phyloP scores from a whole-genome alignment of 2,888 invertebrate species.

The Phortica okadai region DNA sequence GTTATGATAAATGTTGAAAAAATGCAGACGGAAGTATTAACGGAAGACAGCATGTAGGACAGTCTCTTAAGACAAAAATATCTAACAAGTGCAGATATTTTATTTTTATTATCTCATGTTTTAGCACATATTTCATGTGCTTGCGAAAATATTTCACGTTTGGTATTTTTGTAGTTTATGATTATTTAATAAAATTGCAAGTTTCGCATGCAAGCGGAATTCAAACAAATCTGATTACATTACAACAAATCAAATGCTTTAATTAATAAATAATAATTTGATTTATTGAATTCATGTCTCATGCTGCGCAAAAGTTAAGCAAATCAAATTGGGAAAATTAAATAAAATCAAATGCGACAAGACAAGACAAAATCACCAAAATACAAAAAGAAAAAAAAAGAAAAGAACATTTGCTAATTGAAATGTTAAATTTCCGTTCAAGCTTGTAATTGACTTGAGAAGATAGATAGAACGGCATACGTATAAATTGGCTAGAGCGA shows the following conservation, averaged over 20 bases:
- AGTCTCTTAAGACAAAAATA: too few relatives aligned
- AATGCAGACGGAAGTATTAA: not conserved
- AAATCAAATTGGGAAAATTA: constrained; percentile 20
- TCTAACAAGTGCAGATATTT: too few relatives aligned
- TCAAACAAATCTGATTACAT: not conserved
- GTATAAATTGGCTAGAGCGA: too few relatives aligned
- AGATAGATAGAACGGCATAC: not conserved
- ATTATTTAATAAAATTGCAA: too few relatives aligned
- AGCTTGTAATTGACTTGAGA: constrained; percentile 74
- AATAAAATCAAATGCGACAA: constrained; percentile 28
- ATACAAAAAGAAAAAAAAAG: not conserved
- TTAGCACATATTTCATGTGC: too few relatives aligned
- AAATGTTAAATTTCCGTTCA: constrained; percentile 76
- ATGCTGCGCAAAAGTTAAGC: not conserved
- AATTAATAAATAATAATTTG: constrained; percentile 64
- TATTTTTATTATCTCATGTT: too few relatives aligned
- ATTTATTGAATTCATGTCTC: constrained; percentile 55
- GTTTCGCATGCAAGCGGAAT: too few relatives aligned
- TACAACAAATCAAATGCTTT: constrained; percentile 58
- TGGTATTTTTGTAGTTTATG: too few relatives aligned
- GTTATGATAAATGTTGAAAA: not conserved
- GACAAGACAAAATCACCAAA: constrained; percentile 35
- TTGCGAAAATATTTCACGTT: too few relatives aligned
- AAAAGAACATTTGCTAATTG: constrained; percentile 59
- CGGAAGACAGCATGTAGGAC: too few relatives aligned